Conservation (phyloP, 2,888 invertebrate genomes). For the Tinea semifulvella region DNA sequence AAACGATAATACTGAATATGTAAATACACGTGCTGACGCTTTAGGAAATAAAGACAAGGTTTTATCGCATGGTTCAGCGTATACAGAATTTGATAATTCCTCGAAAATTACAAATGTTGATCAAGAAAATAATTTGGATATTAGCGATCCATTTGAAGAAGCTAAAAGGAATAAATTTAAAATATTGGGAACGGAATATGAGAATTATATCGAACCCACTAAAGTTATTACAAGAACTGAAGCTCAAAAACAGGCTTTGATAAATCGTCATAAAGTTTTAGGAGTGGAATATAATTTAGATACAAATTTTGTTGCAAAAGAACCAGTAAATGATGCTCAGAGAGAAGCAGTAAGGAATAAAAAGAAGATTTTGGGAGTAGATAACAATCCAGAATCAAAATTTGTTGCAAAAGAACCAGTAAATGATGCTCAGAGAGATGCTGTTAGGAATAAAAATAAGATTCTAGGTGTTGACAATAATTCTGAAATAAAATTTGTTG, state of each 20-base stretch:
- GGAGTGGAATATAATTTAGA: conserved; percentile 68
- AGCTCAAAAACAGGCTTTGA: conserved; percentile 67
- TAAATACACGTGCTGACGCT: conserved; percentile 48
- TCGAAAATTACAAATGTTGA: conserved; percentile 29
- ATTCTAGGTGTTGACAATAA: conserved; percentile 30
- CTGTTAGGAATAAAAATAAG: conserved; percentile 27
- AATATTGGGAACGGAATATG: conserved; percentile 40
- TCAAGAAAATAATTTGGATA: conserved; percentile 38
- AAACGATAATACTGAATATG: conserved; percentile 30
- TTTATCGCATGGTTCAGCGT: conserved; percentile 57
- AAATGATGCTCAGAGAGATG: conserved; percentile 49
- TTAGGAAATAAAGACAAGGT: conserved; percentile 60
- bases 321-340: conserved; percentile 42
- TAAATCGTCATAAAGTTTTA: conserved; percentile 69
- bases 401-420: conserved; percentile 30
- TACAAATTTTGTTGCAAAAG: conserved; percentile 25
- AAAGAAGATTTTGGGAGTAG: conserved; percentile 25
- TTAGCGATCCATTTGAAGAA: conserved; percentile 29
- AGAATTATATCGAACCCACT: conserved; percentile 19
- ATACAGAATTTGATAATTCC: conserved; percentile 38
- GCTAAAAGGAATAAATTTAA: conserved; percentile 45
- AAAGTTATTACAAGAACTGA: conserved; percentile 41
- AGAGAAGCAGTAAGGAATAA: conserved; percentile 39
- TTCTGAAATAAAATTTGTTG: not conserved
- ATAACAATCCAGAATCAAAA: conserved; percentile 35